Percentiles rank a stretch among this genome's conserved stretches.
Conservation (phyloP, 2,888 invertebrate species). For the Nomada goodeniana region DNA sequence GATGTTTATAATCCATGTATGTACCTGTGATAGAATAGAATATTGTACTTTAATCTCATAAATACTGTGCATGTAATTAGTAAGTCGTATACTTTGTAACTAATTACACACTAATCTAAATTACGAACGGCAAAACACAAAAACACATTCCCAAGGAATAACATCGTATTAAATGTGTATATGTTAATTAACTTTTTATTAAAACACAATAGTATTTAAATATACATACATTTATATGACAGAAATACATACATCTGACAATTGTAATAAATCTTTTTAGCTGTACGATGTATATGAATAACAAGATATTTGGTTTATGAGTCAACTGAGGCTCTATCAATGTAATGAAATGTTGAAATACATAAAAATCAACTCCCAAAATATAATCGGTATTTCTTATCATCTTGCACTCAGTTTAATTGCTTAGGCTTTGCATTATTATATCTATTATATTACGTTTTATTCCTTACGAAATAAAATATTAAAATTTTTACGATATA, state of each 20-base stretch:
- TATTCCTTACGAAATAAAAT: conserved; percentile 51
- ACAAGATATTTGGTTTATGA: conserved; percentile 50
- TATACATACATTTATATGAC: conserved; percentile 64
- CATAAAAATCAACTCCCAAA: conserved; percentile 52
- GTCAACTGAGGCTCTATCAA: conserved; percentile 41
- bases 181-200: conserved; percentile 67
- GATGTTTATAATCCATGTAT: conserved; percentile 74
- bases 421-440: conserved; percentile 47
- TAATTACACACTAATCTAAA: conserved; percentile 56
- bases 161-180: conserved; percentile 44
- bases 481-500: conserved; percentile 54
- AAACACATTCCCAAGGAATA: conserved; percentile 48
- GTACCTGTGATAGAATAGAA: conserved; percentile 80
- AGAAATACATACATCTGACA: conserved; percentile 61
- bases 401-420: conserved; percentile 38
- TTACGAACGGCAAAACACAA: conserved; percentile 29
- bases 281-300: conserved; percentile 54
- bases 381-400: conserved; percentile 39
- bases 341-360: conserved; percentile 58
- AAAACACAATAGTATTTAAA: conserved; percentile 60
- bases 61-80: conserved; percentile 61
- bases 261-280: conserved; percentile 56
- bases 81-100: conserved; percentile 52
- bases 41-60: conserved; percentile 69
- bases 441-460: conserved; percentile 23